These are phyloP conservation scores for Muraenolepis orangiensis DNA, from an alignment of 2,797 vertebrate species.

Conservation along the genomic window DNA sequence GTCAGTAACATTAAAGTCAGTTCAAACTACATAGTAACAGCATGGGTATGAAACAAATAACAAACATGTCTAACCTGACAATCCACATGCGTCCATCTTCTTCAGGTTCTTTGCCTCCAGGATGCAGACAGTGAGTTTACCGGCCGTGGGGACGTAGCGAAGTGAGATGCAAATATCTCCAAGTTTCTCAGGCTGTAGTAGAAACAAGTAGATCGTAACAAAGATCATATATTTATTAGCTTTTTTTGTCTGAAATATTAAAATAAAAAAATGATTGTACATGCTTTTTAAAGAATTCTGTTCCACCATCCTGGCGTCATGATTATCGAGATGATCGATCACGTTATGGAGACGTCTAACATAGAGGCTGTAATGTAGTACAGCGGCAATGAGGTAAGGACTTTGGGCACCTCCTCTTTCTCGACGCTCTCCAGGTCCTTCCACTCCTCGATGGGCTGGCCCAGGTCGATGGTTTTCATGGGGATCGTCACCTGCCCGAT, in stretches of 20 bases:
- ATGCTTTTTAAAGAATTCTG: not conserved
- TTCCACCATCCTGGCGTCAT: not conserved
- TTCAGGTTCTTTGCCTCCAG: conserved; percentile 99
- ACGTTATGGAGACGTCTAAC: too few species aligned
- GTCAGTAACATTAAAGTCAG: conserved; percentile 74
- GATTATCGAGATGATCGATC: too few species aligned
- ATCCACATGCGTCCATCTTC: conserved; percentile 98
- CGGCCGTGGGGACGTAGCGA: conserved; percentile 94
- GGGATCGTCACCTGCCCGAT: conserved; percentile 93
- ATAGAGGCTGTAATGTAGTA: not conserved
- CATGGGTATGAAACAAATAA: not conserved
- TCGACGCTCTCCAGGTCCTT: conserved; percentile 90
- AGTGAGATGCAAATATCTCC: conserved; percentile 98
- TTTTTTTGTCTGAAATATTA: not conserved
- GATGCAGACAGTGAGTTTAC: conserved; percentile 97
- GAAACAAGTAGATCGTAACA: not conserved
- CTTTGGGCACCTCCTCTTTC: conserved; percentile 89
- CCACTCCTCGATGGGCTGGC: conserved; percentile 96
- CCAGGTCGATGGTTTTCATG: conserved; percentile 96
- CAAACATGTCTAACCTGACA: conserved; percentile 80
- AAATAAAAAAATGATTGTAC: conserved; percentile 12
- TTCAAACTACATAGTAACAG: not conserved
- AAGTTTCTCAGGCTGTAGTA: conserved; percentile 95
- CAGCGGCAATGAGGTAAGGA: too few species aligned
- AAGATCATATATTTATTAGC: conserved; percentile 3